Base-by-base conservation (phyloP, 2,797 vertebrate genomes). In the Acipenser ruthenus region DNA sequence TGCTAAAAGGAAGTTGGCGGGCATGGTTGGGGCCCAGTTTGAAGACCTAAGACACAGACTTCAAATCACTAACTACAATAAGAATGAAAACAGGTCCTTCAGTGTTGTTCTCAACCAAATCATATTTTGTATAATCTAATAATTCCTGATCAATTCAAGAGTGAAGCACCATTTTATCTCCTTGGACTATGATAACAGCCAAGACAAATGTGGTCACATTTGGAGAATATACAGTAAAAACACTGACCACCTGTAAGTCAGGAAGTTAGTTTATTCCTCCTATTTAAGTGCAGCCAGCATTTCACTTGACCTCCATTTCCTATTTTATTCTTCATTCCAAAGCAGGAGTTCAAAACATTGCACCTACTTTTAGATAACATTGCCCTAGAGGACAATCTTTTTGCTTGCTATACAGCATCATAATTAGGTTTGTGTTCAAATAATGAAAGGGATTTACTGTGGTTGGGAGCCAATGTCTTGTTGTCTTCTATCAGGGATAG, bases 361-460 rank as follows among this genome's bases (percentile, higher is more conserved):
- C n/a, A 49, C 23, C 23, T 37, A 37, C 23, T 2, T 37, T 37
- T 37, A 37, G 23, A 11, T 60, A 50, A n/a, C 52, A 50, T 23
- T 15, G 13, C 63, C 50, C 6, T 8, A 53, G 56, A 64, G 37
- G 18, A 18, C 49, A 65, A 48, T 60, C 55, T 10, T 49, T 7
- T 18, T 15, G 59, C 11, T 11, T 10, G n/a, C 6, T 69, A 37
- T 18, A 82, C 84, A 84, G 76, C 66, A 59, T 82, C 68, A 79
- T 73, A 80, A 82, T 83, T 18, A 18, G 61, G 75, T 79, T 69
- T 62, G 75, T 77, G 73, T 68, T 47, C 66, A 60, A 69, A 47
- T 10, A 10, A 56, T 74, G 79, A 72, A 75, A 79, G 69, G 79
- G 77, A 18, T 77, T 82, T 77, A 71, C 68, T 72, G 71, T 71